phyloP scores from a whole-genome alignment of 2,797 vertebrate genomes.

The Bradypus variegatus region DNA sequence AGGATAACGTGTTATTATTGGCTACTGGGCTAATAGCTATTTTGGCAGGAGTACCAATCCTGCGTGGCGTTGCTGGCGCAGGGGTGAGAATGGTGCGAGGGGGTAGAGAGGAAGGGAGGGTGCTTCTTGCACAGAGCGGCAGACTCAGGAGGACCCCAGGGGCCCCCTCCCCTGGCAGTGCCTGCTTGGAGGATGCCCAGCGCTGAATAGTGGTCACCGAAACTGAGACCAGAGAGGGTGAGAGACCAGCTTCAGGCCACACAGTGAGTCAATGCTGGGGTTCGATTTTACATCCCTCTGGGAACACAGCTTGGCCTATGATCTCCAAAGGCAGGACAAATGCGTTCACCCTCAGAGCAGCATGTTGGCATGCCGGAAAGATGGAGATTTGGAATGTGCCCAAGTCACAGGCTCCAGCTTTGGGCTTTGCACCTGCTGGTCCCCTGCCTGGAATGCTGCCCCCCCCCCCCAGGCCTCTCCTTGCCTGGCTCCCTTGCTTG shows the following conservation, averaged over 20 bases:
- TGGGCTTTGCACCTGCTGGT: neutral
- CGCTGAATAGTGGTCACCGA: neutral
- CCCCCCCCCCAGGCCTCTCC: neutral
- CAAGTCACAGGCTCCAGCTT: neutral
- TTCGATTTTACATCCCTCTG: neutral
- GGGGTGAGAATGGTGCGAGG: conserved; percentile 37
- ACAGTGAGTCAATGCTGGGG: conserved; percentile 46
- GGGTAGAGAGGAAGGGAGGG: conserved; percentile 37
- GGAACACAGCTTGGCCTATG: neutral
- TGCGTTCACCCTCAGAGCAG: neutral
- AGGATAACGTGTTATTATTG: conserved; percentile 66
- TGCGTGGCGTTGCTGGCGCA: conserved; percentile 53
- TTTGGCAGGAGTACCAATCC: conserved; percentile 66
- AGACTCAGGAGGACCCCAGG: neutral
- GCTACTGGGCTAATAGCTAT: conserved; percentile 68
- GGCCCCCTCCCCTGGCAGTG: neutral
- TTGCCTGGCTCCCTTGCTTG: neutral
- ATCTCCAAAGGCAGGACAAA: neutral
- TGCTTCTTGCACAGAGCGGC: neutral
- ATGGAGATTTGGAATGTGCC: neutral
- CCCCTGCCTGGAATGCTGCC: neutral
- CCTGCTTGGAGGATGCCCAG: conserved; percentile 3
- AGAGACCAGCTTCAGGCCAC: conserved; percentile 18
- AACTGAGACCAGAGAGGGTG: conserved; percentile 47
- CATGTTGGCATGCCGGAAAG: neutral